Base-by-base conservation (phyloP, 2,888 invertebrate species). In the Gibbula magus region DNA sequence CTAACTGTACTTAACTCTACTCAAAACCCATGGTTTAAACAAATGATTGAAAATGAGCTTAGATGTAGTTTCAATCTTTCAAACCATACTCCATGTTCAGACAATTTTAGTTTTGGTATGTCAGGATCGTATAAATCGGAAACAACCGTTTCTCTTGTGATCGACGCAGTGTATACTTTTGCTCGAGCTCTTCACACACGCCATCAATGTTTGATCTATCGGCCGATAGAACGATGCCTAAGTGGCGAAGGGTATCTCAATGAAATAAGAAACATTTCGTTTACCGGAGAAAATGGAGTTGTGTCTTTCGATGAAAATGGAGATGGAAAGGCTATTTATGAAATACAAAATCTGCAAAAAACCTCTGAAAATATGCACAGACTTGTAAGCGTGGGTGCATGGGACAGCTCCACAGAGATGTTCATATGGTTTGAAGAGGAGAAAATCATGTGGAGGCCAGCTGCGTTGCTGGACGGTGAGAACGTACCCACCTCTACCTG, bases 21-120 rank as follows among this genome's bases (percentile, higher is more conserved):
- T 18, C 45, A 78, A 22, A 86, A 88, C 79, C 87, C 86, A 2
- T 88, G 87, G 86, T 78, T 86, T 25, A 18, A 13, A 45, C 66
- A 82, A 18, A 83, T 84, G n/a, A 82, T 81, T 79, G 78, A 81
- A n/a, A 20, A 53, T 0, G 73, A 79, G 52, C 81, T 83, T 29
- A 22, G 80, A n/a, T 86, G 85, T 35, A 74, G 29, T 18, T 78
- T 78, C n/a, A 45, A 54, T 32, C 56, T 18, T 16, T 29, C 20
- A 18, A 16, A 20, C 2, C 53, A 45, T 7, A 13, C 25, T 18
- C 45, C 53, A 25, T 78, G 77, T 39, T 76, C 29, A 8, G 20
- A 45, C 3, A 35, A 52, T 2, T 54, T 79, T 7, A 74, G 67
- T n/a, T 74, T 70, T 52, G 52, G 54, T 8, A 29, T 39, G n/a